A percentile compares a stretch with the other conserved stretches of the same genome.
Conservation (phyloP, 64 coral and sea anemone genomes). For the Cladopsammia gracilis region DNA sequence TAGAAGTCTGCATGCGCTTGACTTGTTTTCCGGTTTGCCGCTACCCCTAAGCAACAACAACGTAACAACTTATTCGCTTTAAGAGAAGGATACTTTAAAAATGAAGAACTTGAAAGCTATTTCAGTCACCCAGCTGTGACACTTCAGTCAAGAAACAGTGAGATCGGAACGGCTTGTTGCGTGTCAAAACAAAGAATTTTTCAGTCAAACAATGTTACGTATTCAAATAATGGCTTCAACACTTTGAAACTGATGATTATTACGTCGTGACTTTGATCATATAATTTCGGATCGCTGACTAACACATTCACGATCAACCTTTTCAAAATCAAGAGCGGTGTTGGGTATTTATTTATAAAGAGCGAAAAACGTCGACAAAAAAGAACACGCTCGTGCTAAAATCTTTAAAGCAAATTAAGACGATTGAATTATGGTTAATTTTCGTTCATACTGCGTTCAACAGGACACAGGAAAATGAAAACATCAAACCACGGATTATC, state of each 20-base stretch:
- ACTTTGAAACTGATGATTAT: not conserved
- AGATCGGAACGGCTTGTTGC: not conserved
- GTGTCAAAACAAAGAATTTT: not conserved
- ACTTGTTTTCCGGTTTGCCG: slow-evolving; percentile 17
- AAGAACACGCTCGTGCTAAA: too few relatives aligned
- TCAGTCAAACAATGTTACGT: too few relatives aligned
- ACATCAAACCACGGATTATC: not conserved
- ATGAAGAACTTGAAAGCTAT: not conserved
- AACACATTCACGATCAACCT: not conserved
- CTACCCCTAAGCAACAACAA: not conserved
- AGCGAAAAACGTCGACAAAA: too few relatives aligned
- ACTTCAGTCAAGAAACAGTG: not conserved
- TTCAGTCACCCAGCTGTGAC: slow-evolving; percentile 4
- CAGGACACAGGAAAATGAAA: not conserved
- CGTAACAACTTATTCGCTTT: not conserved
- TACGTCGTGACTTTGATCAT: not conserved
- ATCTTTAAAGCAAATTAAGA: not conserved
- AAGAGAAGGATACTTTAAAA: not conserved
- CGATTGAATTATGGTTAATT: not conserved
- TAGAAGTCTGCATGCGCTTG: not conserved
- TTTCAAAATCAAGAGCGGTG: not conserved
- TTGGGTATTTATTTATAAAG: too few relatives aligned
- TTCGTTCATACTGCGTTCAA: not conserved
- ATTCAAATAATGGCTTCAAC: not conserved
- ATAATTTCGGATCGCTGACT: not conserved